Evolutionary conservation across 2,888 invertebrate species (phyloP).

Genomic region (Pyralis farinalis): DNA sequence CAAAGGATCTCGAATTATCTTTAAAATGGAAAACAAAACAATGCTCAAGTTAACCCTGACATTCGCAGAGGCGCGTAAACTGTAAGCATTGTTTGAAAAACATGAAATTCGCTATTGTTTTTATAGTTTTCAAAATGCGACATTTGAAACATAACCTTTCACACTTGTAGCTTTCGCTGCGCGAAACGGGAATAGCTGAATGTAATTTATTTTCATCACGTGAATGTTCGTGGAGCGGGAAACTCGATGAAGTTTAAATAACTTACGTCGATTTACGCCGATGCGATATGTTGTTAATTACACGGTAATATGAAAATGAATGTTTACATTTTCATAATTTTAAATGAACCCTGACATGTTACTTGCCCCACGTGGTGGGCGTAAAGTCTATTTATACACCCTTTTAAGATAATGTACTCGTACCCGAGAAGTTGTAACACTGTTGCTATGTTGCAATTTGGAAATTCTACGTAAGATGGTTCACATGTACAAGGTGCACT

Average conservation of each 20-base stretch:
- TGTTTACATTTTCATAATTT: slow-evolving; percentile 18
- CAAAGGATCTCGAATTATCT: slow-evolving; percentile 1
- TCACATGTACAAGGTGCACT: no score
- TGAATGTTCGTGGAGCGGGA: background rate
- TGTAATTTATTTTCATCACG: background rate
- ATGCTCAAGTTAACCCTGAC: slow-evolving; percentile 13
- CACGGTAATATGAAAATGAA: slow-evolving; percentile 44
- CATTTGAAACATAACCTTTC: background rate
- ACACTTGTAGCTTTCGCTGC: background rate
- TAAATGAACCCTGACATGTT: slow-evolving; percentile 67
- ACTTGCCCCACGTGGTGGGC: slow-evolving; percentile 50
- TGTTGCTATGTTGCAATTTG: no score
- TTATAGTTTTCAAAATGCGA: slow-evolving; percentile 6
- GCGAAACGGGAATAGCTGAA: background rate
- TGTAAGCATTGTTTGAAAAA: background rate
- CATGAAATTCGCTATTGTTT: slow-evolving; percentile 16
- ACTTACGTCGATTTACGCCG: slow-evolving; percentile 30
- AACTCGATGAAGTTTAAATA: slow-evolving; percentile 6
- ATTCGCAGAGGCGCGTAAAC: slow-evolving; percentile 2
- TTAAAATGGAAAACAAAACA: slow-evolving; percentile 10
- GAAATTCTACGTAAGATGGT: no score
- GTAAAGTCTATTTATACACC: slow-evolving; percentile 44
- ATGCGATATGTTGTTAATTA: slow-evolving; percentile 43
- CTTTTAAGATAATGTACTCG: background rate
- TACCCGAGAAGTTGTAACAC: background rate